These are phyloP conservation scores for Xestobium rufovillosum DNA, from an alignment of 2,888 invertebrate genomes.

Conservation along the genomic window DNA sequence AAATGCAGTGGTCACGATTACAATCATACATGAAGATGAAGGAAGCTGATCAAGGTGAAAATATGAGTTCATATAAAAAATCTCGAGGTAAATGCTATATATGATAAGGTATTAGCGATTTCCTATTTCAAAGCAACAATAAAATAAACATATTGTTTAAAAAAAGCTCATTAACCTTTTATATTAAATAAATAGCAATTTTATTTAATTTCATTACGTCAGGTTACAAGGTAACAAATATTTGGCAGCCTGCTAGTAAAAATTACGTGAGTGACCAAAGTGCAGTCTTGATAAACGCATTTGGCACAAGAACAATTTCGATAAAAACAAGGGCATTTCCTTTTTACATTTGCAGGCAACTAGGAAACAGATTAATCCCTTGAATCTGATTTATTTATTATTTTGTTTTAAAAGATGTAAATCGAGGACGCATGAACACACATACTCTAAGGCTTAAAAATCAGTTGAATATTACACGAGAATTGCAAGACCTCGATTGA, in stretches of 20 bases:
- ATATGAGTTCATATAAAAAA: background rate
- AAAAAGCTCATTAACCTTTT: no score
- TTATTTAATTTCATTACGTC: no score
- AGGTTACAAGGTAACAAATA: no score
- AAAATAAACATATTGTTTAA: background rate
- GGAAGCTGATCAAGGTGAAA: constrained; percentile 3
- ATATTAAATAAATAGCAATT: no score
- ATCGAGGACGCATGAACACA: constrained; percentile 30
- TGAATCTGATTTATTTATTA: no score
- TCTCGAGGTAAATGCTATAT: constrained; percentile 1
- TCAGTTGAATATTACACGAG: constrained; percentile 22
- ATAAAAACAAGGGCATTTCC: no score
- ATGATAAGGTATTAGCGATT: background rate
- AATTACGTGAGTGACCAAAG: no score
- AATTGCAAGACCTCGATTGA: constrained; percentile 33
- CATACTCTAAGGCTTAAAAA: constrained; percentile 26
- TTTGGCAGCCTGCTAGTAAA: no score
- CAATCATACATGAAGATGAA: background rate
- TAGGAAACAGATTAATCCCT: background rate
- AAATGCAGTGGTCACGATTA: constrained; percentile 1
- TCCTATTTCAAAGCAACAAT: background rate
- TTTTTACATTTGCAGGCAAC: no score
- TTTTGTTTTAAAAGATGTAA: constrained; percentile 27
- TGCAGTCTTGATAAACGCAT: no score
- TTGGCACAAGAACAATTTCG: no score